Evolutionary conservation across 2,113 vertebrate genomes (phyloP).

Genomic region (Xenopus borealis): DNA sequence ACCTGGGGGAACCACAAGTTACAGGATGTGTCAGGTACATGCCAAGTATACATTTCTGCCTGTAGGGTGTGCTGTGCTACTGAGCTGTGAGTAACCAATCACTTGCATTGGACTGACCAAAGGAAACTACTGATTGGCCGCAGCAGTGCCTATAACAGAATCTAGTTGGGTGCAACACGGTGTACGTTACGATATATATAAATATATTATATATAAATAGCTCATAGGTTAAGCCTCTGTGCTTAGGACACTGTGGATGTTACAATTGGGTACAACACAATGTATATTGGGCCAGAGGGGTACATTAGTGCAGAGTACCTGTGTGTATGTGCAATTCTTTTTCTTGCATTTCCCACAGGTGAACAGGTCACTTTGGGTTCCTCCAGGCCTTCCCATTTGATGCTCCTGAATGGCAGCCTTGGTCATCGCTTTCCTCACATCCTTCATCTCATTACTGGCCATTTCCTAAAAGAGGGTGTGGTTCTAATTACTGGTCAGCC

Average conservation of each 20-base stretch:
- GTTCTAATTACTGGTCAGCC: background rate
- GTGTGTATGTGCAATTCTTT: conserved; percentile 93
- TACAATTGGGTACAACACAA: too few species aligned
- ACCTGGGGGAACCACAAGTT: conserved; percentile 64
- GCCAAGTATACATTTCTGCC: too few species aligned
- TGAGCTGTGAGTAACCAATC: background rate
- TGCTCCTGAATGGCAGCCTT: conserved; percentile 94
- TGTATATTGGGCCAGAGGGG: too few species aligned
- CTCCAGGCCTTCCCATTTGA: conserved; percentile 90
- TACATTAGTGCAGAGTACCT: conserved; percentile 62
- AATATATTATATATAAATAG: too few species aligned
- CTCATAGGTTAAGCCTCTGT: too few species aligned
- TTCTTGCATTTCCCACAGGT: conserved; percentile 86
- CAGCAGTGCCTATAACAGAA: too few species aligned
- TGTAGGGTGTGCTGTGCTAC: background rate
- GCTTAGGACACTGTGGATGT: too few species aligned
- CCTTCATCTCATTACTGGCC: conserved; percentile 94
- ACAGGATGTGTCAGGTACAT: background rate
- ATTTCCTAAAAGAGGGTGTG: conserved; percentile 74
- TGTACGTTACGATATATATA: too few species aligned
- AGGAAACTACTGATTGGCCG: too few species aligned
- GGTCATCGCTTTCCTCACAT: conserved; percentile 90
- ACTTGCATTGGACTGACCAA: too few species aligned
- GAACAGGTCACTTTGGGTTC: conserved; percentile 91
- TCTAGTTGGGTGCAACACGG: too few species aligned